phyloP scores from a whole-genome alignment of 1,140 invertebrate genomes.

The Nylanderia fulva region DNA sequence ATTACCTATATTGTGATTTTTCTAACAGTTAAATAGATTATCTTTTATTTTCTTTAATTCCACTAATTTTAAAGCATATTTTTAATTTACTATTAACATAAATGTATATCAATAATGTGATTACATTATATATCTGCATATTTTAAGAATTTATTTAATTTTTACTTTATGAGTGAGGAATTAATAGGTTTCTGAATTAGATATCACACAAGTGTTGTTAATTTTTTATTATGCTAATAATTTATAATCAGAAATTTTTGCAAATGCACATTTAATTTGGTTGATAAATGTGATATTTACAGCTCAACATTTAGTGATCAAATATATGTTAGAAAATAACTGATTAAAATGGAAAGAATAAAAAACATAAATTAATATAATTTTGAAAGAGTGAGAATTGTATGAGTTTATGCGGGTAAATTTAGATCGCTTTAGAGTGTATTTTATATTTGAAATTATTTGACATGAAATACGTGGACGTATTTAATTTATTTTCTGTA shows the following conservation, averaged over 20 bases:
- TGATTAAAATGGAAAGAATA: not conserved
- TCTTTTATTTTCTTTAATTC: no score
- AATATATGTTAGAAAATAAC: constrained; percentile 12
- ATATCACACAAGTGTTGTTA: not conserved
- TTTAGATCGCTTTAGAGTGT: not conserved
- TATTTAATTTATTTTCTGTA: not conserved
- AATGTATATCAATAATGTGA: no score
- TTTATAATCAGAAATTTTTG: not conserved
- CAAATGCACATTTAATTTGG: not conserved
- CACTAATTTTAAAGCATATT: no score
- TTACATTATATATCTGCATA: no score
- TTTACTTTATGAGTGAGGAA: no score
- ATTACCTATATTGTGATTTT: no score
- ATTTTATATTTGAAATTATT: not conserved
- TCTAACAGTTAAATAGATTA: no score
- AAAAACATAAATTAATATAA: constrained; percentile 10
- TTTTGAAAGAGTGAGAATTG: not conserved
- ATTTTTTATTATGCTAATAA: not conserved
- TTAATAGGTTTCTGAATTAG: no score
- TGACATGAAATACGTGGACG: not conserved
- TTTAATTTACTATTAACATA: no score
- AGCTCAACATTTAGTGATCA: not conserved
- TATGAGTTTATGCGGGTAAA: not conserved
- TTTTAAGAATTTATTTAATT: no score
- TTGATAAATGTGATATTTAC: not conserved